Base-by-base conservation (phyloP, 2,888 invertebrate genomes). In the Euspilapteryx auroguttella region DNA sequence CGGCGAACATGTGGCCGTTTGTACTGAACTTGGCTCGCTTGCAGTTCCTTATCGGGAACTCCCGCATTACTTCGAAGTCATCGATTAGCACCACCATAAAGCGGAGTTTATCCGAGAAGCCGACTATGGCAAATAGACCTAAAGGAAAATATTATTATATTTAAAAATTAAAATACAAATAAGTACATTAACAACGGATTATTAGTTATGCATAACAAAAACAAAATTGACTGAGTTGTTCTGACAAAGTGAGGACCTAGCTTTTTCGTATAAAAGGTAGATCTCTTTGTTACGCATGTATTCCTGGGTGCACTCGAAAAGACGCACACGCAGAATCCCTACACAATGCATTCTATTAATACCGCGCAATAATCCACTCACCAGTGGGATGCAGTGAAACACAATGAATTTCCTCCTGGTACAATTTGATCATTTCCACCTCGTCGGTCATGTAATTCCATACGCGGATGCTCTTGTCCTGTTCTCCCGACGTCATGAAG, bases 391-490 rank as follows among this genome's bases (percentile, higher is more conserved):
- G 89, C 24, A 89, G 52, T 1, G 86, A 83, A 10, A 91, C 79
- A 32, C 86, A 85, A 47, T 81, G 85, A 14, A 92, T 81, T 45
- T 91, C 90, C 45, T 95, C 94, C 37, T 85, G 81, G 51, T 93
- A 95, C 40, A 87, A 81, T 47, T 91, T 88, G 12, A 83, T 79
- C 49, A 93, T 61, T 44, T 93, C 88, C 28, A 94, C 71, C 25
- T 79, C 86, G 50, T 87, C 86, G 0, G 86, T 87, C 61, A 92
- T 87, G 51, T 91, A 95, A 53, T 96, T 92, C 95, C 96, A 96
- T 25, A 96, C 81, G 29, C 93, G 80, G 27, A 96, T 82, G 21
- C 90, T 91, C 39, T 89, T 83, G 55, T 96, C 96, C 26, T 80
- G 68, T 35, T 82, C 80, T 24, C 89, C 88, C 3, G 85, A 73